These are phyloP conservation scores for Xanthia togata DNA, from an alignment of 2,888 invertebrate species.

Conservation along the genomic window DNA sequence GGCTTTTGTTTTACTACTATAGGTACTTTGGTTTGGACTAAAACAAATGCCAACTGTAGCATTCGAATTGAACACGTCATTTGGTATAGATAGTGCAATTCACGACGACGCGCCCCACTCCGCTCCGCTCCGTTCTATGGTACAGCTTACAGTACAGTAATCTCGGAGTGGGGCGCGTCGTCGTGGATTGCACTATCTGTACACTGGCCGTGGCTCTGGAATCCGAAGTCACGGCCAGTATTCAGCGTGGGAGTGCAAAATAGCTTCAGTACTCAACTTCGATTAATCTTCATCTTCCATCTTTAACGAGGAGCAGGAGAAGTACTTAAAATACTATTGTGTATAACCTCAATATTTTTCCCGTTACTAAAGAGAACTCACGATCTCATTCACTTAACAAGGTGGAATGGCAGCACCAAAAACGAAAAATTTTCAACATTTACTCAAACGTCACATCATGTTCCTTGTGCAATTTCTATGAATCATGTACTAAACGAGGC, in stretches of 20 bases:
- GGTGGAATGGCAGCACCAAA: too few species aligned
- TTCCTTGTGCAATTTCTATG: constrained; percentile 11
- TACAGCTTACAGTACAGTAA: too few species aligned
- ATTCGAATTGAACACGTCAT: constrained; percentile 24
- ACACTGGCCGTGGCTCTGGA: constrained; percentile 32
- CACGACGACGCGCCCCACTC: too few species aligned
- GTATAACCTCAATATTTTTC: not conserved
- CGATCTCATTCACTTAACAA: not conserved
- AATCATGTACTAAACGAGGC: not conserved
- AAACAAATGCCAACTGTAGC: constrained; percentile 10
- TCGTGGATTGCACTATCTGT: too few species aligned
- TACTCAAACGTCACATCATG: too few species aligned
- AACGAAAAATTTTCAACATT: not conserved
- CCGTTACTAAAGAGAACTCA: not conserved
- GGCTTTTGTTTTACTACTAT: not conserved
- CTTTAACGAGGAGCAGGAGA: constrained; percentile 1
- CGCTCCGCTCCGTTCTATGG: too few species aligned
- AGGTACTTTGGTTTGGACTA: not conserved
- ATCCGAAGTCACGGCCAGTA: constrained; percentile 47
- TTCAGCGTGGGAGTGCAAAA: constrained; percentile 34
- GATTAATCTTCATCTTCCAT: constrained; percentile 23
- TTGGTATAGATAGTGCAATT: too few species aligned
- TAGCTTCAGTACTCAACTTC: constrained; percentile 16
- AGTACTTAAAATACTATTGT: not conserved
- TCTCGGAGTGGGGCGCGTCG: too few species aligned